Evolutionary conservation across 2,888 invertebrate genomes (phyloP).

Genomic region (Griposia aprilina): DNA sequence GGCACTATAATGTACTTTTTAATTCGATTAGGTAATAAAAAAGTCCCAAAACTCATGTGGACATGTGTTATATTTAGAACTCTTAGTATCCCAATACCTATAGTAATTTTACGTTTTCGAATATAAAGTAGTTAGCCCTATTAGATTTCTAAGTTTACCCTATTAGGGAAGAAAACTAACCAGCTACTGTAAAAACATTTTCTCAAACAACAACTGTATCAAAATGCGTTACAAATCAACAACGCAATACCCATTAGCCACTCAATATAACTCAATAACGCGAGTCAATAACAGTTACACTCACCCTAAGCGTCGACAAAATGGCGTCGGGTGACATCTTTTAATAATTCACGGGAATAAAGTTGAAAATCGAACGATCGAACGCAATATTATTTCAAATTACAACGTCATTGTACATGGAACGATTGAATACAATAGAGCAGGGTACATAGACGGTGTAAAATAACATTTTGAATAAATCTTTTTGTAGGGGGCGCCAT

Average conservation of each 20-base stretch:
- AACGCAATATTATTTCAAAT: slow-evolving; percentile 73
- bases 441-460: slow-evolving; percentile 85
- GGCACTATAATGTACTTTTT: not conserved
- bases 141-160: not conserved
- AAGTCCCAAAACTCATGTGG: not conserved
- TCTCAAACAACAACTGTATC: slow-evolving; percentile 53
- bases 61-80: no score
- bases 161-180: not conserved
- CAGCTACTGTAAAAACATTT: slow-evolving; percentile 44
- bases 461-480: slow-evolving; percentile 91
- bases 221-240: slow-evolving; percentile 67
- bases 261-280: slow-evolving; percentile 85
- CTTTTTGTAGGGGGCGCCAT: slow-evolving; percentile 87
- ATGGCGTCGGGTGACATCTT: slow-evolving; percentile 81
- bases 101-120: not conserved
- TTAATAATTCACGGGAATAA: slow-evolving; percentile 63
- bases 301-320: slow-evolving; percentile 79
- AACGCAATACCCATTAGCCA: slow-evolving; percentile 77
- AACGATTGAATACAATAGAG: slow-evolving; percentile 81
- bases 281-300: slow-evolving; percentile 82
- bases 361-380: slow-evolving; percentile 76
- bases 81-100: no score
- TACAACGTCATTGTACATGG: slow-evolving; percentile 83
- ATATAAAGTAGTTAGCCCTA: not conserved
- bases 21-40: not conserved